A percentile compares a stretch with the other conserved stretches of the same genome.
These are phyloP conservation scores for Pavo muticus DNA, from an alignment of 2,113 vertebrate genomes.

Conservation along the genomic window DNA sequence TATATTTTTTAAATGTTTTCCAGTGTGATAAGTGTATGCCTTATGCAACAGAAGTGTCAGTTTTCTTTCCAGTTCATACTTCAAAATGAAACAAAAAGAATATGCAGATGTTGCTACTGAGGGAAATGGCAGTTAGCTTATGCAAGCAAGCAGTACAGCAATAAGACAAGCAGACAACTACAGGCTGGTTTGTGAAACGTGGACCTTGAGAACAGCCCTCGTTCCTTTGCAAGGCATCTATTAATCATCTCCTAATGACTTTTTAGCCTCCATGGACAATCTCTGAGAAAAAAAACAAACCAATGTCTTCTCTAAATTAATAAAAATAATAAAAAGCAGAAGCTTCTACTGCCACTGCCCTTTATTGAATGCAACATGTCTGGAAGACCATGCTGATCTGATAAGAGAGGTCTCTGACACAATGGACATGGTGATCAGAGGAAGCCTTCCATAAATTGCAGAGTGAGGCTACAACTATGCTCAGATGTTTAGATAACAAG, in stretches of 20 bases:
- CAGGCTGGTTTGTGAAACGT: neutral
- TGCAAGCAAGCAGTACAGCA: neutral
- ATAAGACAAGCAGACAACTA: neutral
- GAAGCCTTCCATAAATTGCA: neutral
- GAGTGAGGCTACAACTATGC: neutral
- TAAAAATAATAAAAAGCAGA: neutral
- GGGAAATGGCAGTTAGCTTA: neutral
- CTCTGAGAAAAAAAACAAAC: neutral
- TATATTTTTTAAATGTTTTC: neutral
- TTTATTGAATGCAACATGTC: fast-evolving
- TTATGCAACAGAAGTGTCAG: neutral
- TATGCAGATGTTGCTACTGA: neutral
- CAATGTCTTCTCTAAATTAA: neutral
- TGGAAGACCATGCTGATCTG: neutral
- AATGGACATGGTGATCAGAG: neutral
- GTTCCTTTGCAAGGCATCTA: neutral
- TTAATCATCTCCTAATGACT: neutral
- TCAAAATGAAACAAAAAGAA: neutral
- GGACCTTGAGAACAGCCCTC: neutral
- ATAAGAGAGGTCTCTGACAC: neutral
- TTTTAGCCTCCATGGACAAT: neutral
- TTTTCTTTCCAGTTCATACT: neutral
- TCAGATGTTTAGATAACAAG: neutral
- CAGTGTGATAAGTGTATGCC: neutral
- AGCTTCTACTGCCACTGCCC: neutral